Evolutionary conservation across 2,797 vertebrate genomes (phyloP).

Genomic region (Bradypus variegatus): DNA sequence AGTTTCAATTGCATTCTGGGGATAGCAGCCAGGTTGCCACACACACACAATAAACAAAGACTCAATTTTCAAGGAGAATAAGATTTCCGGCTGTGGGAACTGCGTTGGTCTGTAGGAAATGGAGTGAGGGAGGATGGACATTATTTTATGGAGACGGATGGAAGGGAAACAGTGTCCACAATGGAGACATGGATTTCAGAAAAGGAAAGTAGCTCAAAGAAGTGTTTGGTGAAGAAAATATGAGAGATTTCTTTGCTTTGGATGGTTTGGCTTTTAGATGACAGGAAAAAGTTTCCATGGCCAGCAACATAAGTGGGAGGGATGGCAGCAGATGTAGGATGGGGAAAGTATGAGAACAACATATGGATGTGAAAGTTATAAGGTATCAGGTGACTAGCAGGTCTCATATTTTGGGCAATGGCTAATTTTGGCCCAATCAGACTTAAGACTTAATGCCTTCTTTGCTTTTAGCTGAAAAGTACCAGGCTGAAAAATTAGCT

Average conservation of each 20-base stretch:
- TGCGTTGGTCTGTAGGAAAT: neutral
- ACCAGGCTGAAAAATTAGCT: neutral
- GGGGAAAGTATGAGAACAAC: neutral
- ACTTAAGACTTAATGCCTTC: neutral
- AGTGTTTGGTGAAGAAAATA: neutral
- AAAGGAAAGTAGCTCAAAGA: neutral
- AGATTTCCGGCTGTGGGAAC: neutral
- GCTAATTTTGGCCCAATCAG: neutral
- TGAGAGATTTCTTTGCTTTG: neutral
- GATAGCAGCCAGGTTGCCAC: too few relatives aligned
- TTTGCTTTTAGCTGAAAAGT: neutral
- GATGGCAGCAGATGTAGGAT: neutral
- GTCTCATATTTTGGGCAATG: neutral
- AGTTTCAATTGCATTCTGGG: too few relatives aligned
- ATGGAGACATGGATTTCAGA: neutral
- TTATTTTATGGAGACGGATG: neutral
- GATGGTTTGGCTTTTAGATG: neutral
- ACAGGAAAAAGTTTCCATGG: neutral
- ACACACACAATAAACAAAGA: neutral
- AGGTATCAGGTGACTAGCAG: neutral
- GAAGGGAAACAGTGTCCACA: neutral
- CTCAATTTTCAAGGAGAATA: neutral
- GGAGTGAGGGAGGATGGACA: neutral
- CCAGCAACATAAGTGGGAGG: neutral
- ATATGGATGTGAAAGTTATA: neutral